Base-by-base conservation (phyloP, 2,888 invertebrate species). In the Drosophila putrida region DNA sequence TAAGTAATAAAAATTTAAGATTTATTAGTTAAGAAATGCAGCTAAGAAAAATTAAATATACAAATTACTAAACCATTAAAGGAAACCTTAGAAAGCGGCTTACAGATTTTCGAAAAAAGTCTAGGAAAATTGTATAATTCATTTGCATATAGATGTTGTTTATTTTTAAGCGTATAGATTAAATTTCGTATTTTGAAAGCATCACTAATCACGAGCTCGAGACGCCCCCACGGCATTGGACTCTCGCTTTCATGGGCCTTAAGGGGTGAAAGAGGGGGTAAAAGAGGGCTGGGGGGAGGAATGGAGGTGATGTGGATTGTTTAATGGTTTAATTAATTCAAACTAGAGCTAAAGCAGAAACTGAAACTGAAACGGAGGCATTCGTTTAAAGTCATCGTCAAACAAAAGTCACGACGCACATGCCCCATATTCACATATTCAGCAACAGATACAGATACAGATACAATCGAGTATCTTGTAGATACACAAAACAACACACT, bases 171-270 rank as follows among this genome's bases (percentile, higher is more conserved):
- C 9, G 31, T 6, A 2, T 31, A 2, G 8, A 5, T 41, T 31
- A 31, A 8, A 31, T 33, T 43, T 25, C 2, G 10, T 9, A 36
- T 13, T 38, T 35, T 25, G 8, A 36, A 8, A 31, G 28, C 63
- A 57, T 20, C 63, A 25, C 57, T 57, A 31, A 25, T 53, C 39
- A 54, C 60, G 35, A 54, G 61, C 28, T 43, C 10, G 10, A 3
- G 33, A 59, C 71, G 49, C 39, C 61, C 41, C 27, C 64, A 58
- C 58, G 13, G 15, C 25, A 49, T 28, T 54, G 62, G 53, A 82
- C 84, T 87, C 76, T 87, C 79, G 85, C 70, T 79, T 87, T 82
- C 79, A 78, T 69, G 82, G 70, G 60, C 20, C 27, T 15, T 1
- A 10, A 20, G 20, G 43, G 47, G 15, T n/a, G n/a, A n/a, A n/a